Base-by-base conservation (phyloP, 2,797 vertebrate species). In the Parotocinclus haroldoi region DNA sequence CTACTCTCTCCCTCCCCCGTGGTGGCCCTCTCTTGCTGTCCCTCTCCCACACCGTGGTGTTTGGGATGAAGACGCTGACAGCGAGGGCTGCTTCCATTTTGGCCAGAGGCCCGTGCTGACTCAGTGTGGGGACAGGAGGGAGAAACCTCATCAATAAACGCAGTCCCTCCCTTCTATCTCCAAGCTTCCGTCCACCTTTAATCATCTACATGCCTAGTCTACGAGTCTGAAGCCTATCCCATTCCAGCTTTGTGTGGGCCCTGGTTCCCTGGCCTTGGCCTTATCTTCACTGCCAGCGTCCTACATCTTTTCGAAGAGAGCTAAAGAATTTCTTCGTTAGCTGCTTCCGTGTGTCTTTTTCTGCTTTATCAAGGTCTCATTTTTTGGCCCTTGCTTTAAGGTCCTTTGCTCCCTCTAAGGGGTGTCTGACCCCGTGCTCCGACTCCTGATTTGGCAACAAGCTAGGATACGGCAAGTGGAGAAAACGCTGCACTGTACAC, bases 51-150 rank as follows among this genome's bases (percentile, higher is more conserved):
- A 46, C 48, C 66, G 45, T 56, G 60, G 45, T 63, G 57, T 74
- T 80, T 74, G 74, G 78, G 79, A 85, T 86, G 82, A 83, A 84
- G 83, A 81, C 82, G 85, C 78, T 81, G 84, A 84, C 82, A 82
- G 60, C 63, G 50, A 66, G 50, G 61, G 58, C 69, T 80, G 83
- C 78, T 78, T 87, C 79, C 78, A 78, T 66, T n/a, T 80, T 88
- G 85, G 82, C 82, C 0, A 18, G 68, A 68, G 72, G 83, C 84
- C 82, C 85, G 71, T 11, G 17, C 66, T 68, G 78, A 79, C 77
- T 79, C 65, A 61, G 75, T 74, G 42, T 48, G 45, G 63, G 58
- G 17, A 8, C 51, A 66, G 62, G 74, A 61, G 52, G 51, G 66
- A 39, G 44, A 58, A 55, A 19, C 17, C 54, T 59, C 50, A 27